phyloP scores from a whole-genome alignment of 2,113 vertebrate genomes.

The Aegithalos caudatus region DNA sequence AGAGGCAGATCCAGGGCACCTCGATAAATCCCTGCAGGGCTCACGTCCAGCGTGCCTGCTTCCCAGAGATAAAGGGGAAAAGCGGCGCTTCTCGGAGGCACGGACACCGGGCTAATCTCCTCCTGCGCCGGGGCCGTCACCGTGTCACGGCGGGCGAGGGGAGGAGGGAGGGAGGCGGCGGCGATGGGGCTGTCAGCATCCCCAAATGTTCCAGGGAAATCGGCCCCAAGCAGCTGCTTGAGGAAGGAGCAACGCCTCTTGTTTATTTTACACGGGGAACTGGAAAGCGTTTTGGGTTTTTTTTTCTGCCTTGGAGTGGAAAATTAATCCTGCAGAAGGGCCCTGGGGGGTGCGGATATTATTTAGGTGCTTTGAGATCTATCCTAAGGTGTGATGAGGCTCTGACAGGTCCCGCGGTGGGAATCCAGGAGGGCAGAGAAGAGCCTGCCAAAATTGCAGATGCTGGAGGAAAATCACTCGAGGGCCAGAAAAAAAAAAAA shows the following conservation, averaged over 20 bases:
- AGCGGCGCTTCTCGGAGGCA: constrained; percentile 40
- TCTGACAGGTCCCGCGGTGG: background rate
- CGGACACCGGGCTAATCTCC: constrained; percentile 68
- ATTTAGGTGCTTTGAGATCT: background rate
- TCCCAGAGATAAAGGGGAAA: constrained; percentile 75
- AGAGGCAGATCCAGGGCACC: constrained; percentile 42
- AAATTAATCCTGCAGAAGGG: background rate
- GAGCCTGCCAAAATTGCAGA: background rate
- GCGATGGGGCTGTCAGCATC: constrained; percentile 23
- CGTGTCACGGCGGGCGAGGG: background rate
- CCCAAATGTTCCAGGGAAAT: constrained; percentile 18
- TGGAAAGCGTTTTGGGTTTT: background rate
- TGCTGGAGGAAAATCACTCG: background rate
- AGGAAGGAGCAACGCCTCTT: background rate
- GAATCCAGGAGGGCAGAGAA: background rate
- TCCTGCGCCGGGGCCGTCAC: background rate
- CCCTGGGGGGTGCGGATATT: background rate
- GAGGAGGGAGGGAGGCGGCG: background rate
- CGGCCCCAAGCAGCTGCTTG: background rate
- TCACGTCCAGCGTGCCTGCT: constrained; percentile 70
- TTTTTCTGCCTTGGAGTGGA: background rate
- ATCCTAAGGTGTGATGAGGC: background rate
- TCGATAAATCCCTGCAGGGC: constrained; percentile 69
- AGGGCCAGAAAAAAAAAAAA: background rate
- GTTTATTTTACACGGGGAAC: background rate